Percentiles rank a stretch among this genome's conserved stretches.
phyloP scores from a whole-genome alignment of 2,113 vertebrate genomes.

The Ophthalmolycus amberensis region DNA sequence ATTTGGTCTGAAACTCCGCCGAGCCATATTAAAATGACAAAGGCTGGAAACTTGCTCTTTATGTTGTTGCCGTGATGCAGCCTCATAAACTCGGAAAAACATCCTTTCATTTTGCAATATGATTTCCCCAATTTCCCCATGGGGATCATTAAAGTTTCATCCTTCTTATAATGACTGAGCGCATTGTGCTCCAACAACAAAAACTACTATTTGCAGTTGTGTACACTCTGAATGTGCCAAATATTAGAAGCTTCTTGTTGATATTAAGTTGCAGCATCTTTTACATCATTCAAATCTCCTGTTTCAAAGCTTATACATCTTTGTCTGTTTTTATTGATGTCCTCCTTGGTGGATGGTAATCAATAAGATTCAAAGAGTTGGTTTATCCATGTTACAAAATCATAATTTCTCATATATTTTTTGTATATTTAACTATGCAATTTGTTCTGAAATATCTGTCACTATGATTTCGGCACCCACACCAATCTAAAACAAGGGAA shows the following conservation, averaged over 20 bases:
- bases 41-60: constrained; percentile 68
- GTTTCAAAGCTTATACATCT: constrained; percentile 22
- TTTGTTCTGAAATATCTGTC: background rate
- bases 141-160: constrained; percentile 62
- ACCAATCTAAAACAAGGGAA: background rate
- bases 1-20: constrained; percentile 53
- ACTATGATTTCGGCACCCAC: background rate
- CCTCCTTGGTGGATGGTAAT: background rate
- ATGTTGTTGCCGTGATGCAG: constrained; percentile 29
- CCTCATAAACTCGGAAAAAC: constrained; percentile 68
- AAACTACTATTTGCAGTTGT: constrained; percentile 49
- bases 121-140: constrained; percentile 38
- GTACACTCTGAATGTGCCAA: constrained; percentile 40
- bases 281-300: constrained; percentile 24
- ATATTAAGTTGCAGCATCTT: constrained; percentile 47
- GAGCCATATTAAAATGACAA: constrained; percentile 71
- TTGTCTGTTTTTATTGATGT: constrained; percentile 13
- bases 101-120: constrained; percentile 62
- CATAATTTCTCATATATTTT: background rate
- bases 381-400: background rate
- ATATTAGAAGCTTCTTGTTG: constrained; percentile 45
- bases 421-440: background rate
- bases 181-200: constrained; percentile 51
- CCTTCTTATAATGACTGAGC: constrained; percentile 40
- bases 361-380: constrained; percentile 30